A percentile compares a stretch with the other conserved stretches of the same genome.
These are phyloP conservation scores for Amblyopsis hoosieri DNA, from an alignment of 2,797 vertebrate species.

Conservation along the genomic window DNA sequence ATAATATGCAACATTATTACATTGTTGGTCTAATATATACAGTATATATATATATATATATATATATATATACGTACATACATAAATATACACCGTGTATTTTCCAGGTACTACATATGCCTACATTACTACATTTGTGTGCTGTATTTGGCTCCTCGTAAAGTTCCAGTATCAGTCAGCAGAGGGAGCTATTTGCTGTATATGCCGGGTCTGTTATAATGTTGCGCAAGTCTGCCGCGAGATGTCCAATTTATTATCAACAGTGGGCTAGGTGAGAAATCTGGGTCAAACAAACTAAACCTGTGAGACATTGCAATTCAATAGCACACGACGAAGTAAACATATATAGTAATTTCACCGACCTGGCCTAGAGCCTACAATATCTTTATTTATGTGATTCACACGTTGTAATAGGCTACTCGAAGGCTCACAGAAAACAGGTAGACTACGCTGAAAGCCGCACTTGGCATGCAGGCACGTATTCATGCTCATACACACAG, in stretches of 20 bases:
- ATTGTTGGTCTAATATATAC: background rate
- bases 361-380: conserved; percentile 52
- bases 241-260: conserved; percentile 71
- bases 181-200: conserved; percentile 67
- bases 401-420: conserved; percentile 12
- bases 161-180: conserved; percentile 32
- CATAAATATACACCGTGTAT: no score
- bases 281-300: conserved; percentile 75
- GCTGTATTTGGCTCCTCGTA: background rate
- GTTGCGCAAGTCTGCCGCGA: conserved; percentile 59
- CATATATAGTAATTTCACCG: conserved; percentile 22
- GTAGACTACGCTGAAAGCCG: background rate
- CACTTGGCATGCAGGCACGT: background rate
- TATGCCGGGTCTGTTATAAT: conserved; percentile 46
- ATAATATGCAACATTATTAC: no score
- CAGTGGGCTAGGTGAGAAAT: conserved; percentile 73
- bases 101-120: background rate
- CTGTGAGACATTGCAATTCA: conserved; percentile 80
- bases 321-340: conserved; percentile 57
- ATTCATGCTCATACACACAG: conserved; percentile 16
- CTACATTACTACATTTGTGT: no score
- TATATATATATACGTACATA: no score
- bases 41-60: no score
- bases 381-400: conserved; percentile 63
- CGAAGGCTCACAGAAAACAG: background rate